phyloP scores from a whole-genome alignment of 37 sponge, comb jelly and placozoan genomes.

The Theonella swinhoei region DNA sequence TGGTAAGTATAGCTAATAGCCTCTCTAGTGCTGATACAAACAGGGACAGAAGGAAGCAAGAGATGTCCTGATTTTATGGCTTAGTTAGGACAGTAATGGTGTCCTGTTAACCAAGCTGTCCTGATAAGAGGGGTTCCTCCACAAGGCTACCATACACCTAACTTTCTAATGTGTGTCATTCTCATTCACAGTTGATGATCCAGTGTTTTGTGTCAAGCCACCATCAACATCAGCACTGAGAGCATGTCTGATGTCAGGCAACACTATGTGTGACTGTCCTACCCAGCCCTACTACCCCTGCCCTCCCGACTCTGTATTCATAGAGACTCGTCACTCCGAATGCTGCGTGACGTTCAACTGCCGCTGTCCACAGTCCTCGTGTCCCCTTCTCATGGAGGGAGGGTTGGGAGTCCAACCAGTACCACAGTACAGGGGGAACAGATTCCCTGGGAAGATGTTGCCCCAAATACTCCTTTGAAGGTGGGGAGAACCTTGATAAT shows the following conservation, averaged over 20 bases:
- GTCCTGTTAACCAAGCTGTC: too few relatives aligned
- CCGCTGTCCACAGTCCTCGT: slow-evolving; percentile 66
- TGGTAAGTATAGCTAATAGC: slow-evolving; percentile 43
- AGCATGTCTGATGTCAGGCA: slow-evolving; percentile 8
- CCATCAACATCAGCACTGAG: too few relatives aligned
- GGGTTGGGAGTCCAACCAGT: slow-evolving; percentile 70
- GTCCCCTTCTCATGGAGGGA: slow-evolving; percentile 78
- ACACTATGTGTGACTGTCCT: slow-evolving; percentile 58
- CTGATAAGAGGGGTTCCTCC: too few relatives aligned
- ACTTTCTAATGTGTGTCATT: neutral
- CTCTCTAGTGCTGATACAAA: too few relatives aligned
- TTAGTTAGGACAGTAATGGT: too few relatives aligned
- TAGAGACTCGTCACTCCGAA: slow-evolving; percentile 26
- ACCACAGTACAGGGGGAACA: slow-evolving; percentile 60
- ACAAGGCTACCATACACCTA: too few relatives aligned
- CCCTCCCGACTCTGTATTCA: slow-evolving; percentile 75
- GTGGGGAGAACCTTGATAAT: slow-evolving; percentile 8
- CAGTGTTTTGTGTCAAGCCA: slow-evolving; percentile 42
- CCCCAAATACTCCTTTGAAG: slow-evolving; percentile 63
- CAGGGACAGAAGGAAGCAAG: neutral
- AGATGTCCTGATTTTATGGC: neutral
- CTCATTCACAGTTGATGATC: neutral
- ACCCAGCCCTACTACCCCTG: slow-evolving; percentile 64
- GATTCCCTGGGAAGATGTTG: slow-evolving; percentile 82
- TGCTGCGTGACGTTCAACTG: slow-evolving; percentile 86